Conservation (phyloP, 2,113 vertebrate genomes). For the Callorhinus ursinus region DNA sequence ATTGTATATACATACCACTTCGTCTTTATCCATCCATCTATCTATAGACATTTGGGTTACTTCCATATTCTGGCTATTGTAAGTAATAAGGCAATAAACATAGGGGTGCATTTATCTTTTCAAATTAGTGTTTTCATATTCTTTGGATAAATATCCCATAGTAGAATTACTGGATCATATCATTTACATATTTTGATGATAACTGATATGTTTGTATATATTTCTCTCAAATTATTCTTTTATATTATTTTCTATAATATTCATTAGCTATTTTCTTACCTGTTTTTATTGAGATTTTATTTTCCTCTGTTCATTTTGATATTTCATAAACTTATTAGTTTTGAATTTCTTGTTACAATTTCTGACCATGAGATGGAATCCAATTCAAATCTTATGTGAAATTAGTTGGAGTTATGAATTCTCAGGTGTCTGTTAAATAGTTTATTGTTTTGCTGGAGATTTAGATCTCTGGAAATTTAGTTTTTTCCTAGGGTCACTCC, state of each 20-base stretch:
- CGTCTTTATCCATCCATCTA: background rate
- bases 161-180: background rate
- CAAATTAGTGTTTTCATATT: background rate
- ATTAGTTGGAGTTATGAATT: background rate
- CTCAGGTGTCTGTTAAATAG: background rate
- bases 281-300: background rate
- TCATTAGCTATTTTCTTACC: background rate
- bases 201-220: background rate
- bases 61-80: background rate
- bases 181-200: background rate
- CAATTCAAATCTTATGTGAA: background rate
- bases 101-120: background rate
- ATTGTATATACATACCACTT: background rate
- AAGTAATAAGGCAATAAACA: background rate
- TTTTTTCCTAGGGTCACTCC: background rate
- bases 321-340: background rate
- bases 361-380: background rate
- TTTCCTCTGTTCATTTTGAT: background rate
- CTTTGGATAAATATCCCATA: background rate
- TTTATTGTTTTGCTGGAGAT: background rate
- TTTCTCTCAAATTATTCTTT: background rate
- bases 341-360: background rate
- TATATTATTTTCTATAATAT: background rate
- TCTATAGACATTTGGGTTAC: background rate
- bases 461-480: background rate